These are phyloP conservation scores for Egretta garzetta DNA, from an alignment of 2,113 vertebrate species.

Conservation along the genomic window DNA sequence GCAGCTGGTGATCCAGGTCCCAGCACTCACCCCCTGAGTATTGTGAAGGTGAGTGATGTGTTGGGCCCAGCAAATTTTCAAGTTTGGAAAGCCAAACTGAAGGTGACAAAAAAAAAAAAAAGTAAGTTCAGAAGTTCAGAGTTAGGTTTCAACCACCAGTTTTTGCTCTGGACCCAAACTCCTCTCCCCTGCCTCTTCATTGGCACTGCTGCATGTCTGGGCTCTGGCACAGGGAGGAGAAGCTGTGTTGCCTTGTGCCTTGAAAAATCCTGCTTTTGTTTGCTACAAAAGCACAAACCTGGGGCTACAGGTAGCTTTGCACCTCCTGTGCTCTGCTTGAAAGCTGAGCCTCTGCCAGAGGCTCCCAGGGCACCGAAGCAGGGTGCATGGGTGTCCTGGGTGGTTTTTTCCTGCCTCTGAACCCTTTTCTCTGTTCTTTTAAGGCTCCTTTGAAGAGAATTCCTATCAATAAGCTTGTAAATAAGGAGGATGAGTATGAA, in stretches of 20 bases:
- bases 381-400: neutral
- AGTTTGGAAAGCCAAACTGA: neutral
- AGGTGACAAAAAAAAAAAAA: neutral
- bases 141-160: neutral
- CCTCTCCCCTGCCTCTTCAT: neutral
- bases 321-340: neutral
- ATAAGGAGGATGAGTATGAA: constrained; percentile 78
- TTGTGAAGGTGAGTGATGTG: constrained; percentile 59
- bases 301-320: neutral
- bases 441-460: constrained; percentile 82
- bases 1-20: neutral
- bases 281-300: neutral
- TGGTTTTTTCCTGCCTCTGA: neutral
- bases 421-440: neutral
- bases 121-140: neutral
- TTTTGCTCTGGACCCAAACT: neutral
- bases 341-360: neutral
- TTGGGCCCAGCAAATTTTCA: neutral
- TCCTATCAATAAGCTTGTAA: constrained; percentile 40
- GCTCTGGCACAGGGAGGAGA: neutral
- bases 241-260: neutral
- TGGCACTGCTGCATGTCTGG: neutral
- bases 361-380: neutral
- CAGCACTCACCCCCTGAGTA: constrained; percentile 24
- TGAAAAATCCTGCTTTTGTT: neutral